Conservation (phyloP, 2,797 vertebrate genomes). For the Danio kyathit region DNA sequence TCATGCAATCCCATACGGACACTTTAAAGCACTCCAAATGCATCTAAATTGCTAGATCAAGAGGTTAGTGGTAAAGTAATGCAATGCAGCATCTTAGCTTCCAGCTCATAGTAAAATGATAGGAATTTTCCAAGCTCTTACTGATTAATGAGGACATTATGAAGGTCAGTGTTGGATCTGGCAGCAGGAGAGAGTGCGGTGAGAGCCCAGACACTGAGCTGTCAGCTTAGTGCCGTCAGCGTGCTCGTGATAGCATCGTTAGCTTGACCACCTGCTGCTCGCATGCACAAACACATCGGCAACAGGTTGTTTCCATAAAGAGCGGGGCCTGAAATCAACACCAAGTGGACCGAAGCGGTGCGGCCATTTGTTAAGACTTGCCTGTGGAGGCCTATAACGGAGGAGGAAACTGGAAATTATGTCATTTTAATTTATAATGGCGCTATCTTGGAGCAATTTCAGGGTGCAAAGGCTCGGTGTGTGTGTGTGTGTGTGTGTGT, state of each 20-base stretch:
- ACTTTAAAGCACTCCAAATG: conserved; percentile 2
- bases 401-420: background rate
- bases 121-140: conserved; percentile 28
- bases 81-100: conserved; percentile 13
- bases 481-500: too few species aligned
- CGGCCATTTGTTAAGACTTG: conserved; percentile 24
- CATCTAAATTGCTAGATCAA: conserved; percentile 2
- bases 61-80: conserved; percentile 15
- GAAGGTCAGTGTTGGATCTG: conserved; percentile 40
- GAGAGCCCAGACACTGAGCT: conserved; percentile 38
- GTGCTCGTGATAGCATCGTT: conserved; percentile 41
- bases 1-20: background rate
- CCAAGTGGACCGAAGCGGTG: conserved; percentile 10
- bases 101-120: conserved; percentile 9
- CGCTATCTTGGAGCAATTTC: background rate
- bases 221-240: conserved; percentile 36
- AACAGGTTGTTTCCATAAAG: conserved; percentile 45
- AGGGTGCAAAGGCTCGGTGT: background rate
- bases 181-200: conserved; percentile 28
- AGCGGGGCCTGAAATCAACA: conserved; percentile 13
- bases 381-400: conserved; percentile 4
- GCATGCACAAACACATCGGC: background rate
- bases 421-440: background rate
- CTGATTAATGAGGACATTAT: conserved; percentile 50
- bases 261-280: conserved; percentile 42